Conservation (phyloP, 2,888 invertebrate genomes). For the Copidosoma aretas region DNA sequence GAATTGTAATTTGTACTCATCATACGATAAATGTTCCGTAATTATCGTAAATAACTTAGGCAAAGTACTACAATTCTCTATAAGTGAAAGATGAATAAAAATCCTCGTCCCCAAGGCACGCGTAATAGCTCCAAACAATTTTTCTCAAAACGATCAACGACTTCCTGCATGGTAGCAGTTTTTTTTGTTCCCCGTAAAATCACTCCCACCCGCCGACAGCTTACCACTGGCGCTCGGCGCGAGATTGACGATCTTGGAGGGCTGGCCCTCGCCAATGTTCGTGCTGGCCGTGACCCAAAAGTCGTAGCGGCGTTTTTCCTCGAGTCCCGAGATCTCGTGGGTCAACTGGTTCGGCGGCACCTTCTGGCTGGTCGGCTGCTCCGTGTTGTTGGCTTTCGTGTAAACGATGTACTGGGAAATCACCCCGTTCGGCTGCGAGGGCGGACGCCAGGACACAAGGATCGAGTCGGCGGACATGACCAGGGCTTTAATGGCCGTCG, state of each 20-base stretch:
- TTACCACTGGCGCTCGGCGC: slow-evolving; percentile 82
- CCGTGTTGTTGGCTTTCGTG: slow-evolving; percentile 74
- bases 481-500: slow-evolving; percentile 89
- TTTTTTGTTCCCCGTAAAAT: no score
- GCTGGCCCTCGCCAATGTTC: slow-evolving; percentile 91
- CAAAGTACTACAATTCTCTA: no score
- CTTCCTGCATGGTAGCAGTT: no score
- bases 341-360: slow-evolving; percentile 85
- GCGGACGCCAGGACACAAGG: slow-evolving; percentile 92
- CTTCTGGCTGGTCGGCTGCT: slow-evolving; percentile 76
- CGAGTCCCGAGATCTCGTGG: slow-evolving; percentile 84
- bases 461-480: slow-evolving; percentile 92
- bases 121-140: no score
- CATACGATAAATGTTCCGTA: no score
- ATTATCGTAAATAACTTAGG: no score
- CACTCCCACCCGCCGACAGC: no score
- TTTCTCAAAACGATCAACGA: no score
- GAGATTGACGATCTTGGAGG: slow-evolving; percentile 84
- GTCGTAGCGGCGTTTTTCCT: slow-evolving; percentile 82
- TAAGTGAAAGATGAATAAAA: no score
- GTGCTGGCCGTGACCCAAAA: slow-evolving; percentile 96
- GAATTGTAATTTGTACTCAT: no score
- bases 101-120: no score
- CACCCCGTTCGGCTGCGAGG: slow-evolving; percentile 90
- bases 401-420: slow-evolving; percentile 93